These are phyloP conservation scores for Rhynchonycteris naso DNA, from an alignment of 2,797 vertebrate species.

Conservation along the genomic window DNA sequence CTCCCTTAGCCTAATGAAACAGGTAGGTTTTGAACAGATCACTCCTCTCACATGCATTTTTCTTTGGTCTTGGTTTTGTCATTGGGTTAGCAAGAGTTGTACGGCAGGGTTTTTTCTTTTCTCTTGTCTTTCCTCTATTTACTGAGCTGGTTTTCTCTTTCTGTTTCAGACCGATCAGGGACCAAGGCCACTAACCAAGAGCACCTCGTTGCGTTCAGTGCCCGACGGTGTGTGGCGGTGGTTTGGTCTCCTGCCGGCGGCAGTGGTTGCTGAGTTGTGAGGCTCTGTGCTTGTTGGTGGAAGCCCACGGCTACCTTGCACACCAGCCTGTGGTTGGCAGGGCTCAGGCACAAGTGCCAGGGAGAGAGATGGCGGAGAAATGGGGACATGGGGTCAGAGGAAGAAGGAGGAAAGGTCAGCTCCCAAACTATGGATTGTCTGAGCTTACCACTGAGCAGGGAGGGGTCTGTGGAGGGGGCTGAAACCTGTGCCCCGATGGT, in stretches of 20 bases:
- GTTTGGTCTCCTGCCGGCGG: slow-evolving; percentile 8
- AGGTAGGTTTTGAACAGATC: background rate
- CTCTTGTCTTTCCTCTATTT: background rate
- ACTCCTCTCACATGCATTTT: background rate
- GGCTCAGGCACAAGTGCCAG: background rate
- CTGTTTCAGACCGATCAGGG: slow-evolving; percentile 10
- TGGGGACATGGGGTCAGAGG: background rate
- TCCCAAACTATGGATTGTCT: background rate
- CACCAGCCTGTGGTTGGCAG: background rate
- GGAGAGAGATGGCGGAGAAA: background rate
- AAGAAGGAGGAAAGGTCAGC: background rate
- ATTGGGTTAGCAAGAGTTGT: background rate
- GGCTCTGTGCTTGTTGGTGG: rapidly evolving
- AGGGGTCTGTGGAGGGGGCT: slow-evolving; percentile 45
- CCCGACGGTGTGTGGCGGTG: rapidly evolving
- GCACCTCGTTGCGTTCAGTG: background rate
- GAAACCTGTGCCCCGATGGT: slow-evolving; percentile 82
- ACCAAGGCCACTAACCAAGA: background rate
- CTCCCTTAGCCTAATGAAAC: background rate
- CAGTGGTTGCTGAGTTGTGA: background rate
- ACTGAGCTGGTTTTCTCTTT: slow-evolving; percentile 7
- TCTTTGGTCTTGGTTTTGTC: background rate
- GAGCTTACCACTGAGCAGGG: background rate
- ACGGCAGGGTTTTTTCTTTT: background rate
- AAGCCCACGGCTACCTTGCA: background rate